Evolutionary conservation across 2,888 invertebrate genomes (phyloP), one percentile per base, ranked within the genome.

Genomic region (Drosophila trichaetosa): DNA sequence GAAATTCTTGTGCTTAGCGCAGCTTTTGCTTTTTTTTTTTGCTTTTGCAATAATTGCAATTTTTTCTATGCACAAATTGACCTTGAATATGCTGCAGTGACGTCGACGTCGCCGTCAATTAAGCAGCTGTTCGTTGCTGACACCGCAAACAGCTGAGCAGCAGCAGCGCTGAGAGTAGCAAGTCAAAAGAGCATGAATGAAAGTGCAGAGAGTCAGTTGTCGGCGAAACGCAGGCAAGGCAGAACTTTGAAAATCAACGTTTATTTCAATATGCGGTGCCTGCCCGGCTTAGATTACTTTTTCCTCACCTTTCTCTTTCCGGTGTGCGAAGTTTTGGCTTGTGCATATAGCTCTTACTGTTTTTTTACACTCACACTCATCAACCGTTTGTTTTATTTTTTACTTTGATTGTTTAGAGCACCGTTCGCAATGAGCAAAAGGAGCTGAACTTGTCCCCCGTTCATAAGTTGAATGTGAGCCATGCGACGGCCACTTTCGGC

Each of bases 401-500:
- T 6, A n/a, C 51, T n/a, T 29, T 27, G 11, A 13, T 51, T 46
- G 24, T n/a, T 46, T 27, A 93, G 93, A 91, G 88, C 70, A 91
- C 91, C 58, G 92, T 93, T 31, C 91, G 91, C 67, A 91, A 88
- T 80, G 93, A 93, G 68, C 93, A 93, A 68, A 91, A 92, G 67
- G 92, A 93, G 53, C 73, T 93, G 29, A 91, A 76, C 38, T 82
- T 93, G 7, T 66, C 61, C 4, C 93, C 93, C 3, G 90, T 90
- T 1, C 93, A 93, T 69, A 76, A 87, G 46, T 42, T 93, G 56
- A 84, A 92, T 56, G 83, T 83, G 4, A 83, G 89, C 16, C 83
- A 87, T 34, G 91, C 93, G 38, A 92, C 91, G 8, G 98, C 97
- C 7, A 97, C 97, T 0, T 98, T 98, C 92, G 98, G 97, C 16